phyloP scores from a whole-genome alignment of 2,888 invertebrate species.

The Mimumesa dahlbomi region DNA sequence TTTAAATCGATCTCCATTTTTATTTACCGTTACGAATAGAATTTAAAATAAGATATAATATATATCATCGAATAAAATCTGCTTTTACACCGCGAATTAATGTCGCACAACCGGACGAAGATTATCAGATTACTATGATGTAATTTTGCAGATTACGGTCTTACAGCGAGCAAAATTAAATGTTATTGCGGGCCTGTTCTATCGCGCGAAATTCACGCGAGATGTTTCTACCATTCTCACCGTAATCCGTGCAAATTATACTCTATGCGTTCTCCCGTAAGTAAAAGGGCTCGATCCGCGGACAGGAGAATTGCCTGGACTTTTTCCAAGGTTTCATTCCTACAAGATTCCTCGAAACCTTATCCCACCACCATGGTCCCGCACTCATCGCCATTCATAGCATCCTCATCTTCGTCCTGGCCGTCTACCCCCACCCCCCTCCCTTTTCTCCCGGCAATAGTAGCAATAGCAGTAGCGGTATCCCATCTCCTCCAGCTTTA shows the following conservation, averaged over 20 bases:
- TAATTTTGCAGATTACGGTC: too few species aligned
- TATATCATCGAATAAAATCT: too few species aligned
- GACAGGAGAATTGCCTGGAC: constrained; percentile 39
- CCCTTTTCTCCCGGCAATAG: constrained; percentile 33
- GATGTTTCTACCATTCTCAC: not conserved
- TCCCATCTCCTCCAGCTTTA: constrained; percentile 58
- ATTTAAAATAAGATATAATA: too few species aligned
- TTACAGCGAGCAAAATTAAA: not conserved
- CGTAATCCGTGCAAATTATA: constrained; percentile 25
- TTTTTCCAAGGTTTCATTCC: constrained; percentile 37
- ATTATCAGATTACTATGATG: too few species aligned
- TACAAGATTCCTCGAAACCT: constrained; percentile 33
- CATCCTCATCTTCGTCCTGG: constrained; percentile 43
- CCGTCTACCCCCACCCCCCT: too few species aligned
- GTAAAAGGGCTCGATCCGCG: constrained; percentile 24
- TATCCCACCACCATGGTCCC: constrained; percentile 9
- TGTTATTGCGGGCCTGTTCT: not conserved
- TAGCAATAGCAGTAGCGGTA: constrained; percentile 49
- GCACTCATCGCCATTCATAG: constrained; percentile 58
- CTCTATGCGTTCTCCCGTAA: constrained; percentile 14
- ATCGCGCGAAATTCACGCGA: not conserved
- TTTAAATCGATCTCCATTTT: too few species aligned
- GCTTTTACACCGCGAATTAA: too few species aligned
- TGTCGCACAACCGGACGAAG: too few species aligned
- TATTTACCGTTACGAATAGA: too few species aligned